These are phyloP conservation scores for Scolopax rusticola DNA, from an alignment of 2,797 vertebrate genomes.

Conservation along the genomic window DNA sequence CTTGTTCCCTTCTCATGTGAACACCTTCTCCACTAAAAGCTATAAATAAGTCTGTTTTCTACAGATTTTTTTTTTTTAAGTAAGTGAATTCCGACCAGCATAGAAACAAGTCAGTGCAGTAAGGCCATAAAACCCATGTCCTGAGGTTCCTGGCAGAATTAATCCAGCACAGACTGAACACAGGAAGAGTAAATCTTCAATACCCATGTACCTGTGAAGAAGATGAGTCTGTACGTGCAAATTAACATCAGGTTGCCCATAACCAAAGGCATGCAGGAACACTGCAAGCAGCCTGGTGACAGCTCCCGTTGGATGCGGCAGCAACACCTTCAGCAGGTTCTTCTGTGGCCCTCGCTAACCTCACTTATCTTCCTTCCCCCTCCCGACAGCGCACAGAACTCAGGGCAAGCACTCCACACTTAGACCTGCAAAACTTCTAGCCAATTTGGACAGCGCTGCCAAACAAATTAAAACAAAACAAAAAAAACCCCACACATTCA, in stretches of 20 bases:
- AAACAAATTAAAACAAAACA: not conserved
- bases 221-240: not conserved
- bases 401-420: not conserved
- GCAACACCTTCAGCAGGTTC: too few relatives aligned
- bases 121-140: not conserved
- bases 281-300: not conserved
- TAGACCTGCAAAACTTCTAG: not conserved
- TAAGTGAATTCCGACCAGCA: not conserved
- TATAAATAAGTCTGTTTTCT: not conserved
- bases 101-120: not conserved
- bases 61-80: not conserved
- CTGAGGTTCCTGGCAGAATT: not conserved
- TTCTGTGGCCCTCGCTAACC: not conserved
- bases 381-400: not conserved
- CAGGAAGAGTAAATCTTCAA: not conserved
- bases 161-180: not conserved
- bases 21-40: not conserved
- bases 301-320: not conserved
- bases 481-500: too few relatives aligned
- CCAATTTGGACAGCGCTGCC: not conserved
- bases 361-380: not conserved
- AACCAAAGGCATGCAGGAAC: not conserved
- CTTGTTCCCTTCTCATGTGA: not conserved
- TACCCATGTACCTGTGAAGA: not conserved
- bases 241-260: not conserved